Base-by-base conservation (phyloP, 1,140 invertebrate genomes). In the Laodelphax striatellus region DNA sequence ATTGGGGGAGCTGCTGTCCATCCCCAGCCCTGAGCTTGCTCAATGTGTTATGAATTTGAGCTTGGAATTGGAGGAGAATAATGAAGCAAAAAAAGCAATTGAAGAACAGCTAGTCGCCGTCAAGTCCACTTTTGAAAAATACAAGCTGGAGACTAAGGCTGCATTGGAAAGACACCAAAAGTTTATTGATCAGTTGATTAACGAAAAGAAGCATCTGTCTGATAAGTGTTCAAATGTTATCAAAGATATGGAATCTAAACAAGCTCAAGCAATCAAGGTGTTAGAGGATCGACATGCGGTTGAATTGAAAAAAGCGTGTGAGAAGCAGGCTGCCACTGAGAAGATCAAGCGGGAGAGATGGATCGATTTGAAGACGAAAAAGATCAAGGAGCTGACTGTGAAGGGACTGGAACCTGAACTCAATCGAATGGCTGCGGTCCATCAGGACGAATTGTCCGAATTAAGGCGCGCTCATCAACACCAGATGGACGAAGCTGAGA, bases 331-430 rank as follows among this genome's bases (percentile, higher is more conserved):
- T n/a, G 82, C 81, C 1, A 79, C 80, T 0, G 83, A 86, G 67
- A 87, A 84, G 71, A 73, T 83, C 8, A 71, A 79, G 16, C 73
- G 82, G 16, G 84, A 84, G 65, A 75, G 80, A 64, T 86, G 84
- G 84, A 76, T 86, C 19, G 82, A 83, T 55, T 73, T 76, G 19
- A 86, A 84, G 69, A 86, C 83, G 0, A 79, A 83, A 61, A 86
- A 85, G 70, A 86, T 87, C 61, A 85, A 85, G 81, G 84, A 87
- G 68, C 73, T 84, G 66, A 86, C 85, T 0, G 83, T 86, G 1
- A 85, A 85, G 68, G 83, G 84, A 9, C 69, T 87, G n/a, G 84
- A 86, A 67, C 80, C 83, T 2, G 85, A 87, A 71, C 73, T 87
- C 6, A 76, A 82, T 64, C 78, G 76, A 43, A 84, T 87, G 79